These are phyloP conservation scores for Pollenia griseotomentosa DNA, from an alignment of 2,888 invertebrate genomes.

Conservation along the genomic window DNA sequence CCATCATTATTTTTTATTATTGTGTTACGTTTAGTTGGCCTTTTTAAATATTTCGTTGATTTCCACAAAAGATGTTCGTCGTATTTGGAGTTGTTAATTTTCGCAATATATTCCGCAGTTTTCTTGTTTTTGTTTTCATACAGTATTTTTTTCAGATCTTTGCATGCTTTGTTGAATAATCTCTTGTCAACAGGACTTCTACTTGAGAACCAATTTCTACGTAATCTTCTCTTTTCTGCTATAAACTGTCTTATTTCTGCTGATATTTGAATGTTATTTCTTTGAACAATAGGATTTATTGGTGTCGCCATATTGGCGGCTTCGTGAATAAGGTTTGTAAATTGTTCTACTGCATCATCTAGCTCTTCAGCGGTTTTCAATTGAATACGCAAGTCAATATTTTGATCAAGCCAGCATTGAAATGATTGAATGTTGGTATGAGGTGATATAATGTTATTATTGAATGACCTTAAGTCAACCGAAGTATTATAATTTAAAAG, in stretches of 20 bases:
- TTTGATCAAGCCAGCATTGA: constrained; percentile 20
- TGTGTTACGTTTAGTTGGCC: background rate
- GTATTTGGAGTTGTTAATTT: constrained; percentile 9
- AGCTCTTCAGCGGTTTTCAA: constrained; percentile 19
- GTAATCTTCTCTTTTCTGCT: background rate
- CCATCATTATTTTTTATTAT: background rate
- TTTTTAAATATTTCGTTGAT: constrained; percentile 12
- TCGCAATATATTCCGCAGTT: background rate
- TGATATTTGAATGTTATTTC: background rate
- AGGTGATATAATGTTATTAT: constrained; percentile 4
- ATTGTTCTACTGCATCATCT: constrained; percentile 9
- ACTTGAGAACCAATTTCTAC: constrained; percentile 13
- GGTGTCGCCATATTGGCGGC: constrained; percentile 6
- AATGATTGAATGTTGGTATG: constrained; percentile 1
- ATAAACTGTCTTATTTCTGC: constrained; percentile 5
- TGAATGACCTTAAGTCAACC: background rate
- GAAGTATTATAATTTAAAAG: constrained; percentile 34
- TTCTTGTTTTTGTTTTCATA: constrained; percentile 20
- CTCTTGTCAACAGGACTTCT: constrained; percentile 16
- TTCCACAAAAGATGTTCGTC: constrained; percentile 15
- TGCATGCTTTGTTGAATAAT: constrained; percentile 28
- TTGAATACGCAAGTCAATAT: background rate
- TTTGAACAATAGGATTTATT: background rate
- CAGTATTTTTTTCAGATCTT: background rate
- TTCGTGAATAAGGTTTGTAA: constrained; percentile 28